Conservation (phyloP, 2,797 vertebrate genomes). For the Halcyon smyrnensis region DNA sequence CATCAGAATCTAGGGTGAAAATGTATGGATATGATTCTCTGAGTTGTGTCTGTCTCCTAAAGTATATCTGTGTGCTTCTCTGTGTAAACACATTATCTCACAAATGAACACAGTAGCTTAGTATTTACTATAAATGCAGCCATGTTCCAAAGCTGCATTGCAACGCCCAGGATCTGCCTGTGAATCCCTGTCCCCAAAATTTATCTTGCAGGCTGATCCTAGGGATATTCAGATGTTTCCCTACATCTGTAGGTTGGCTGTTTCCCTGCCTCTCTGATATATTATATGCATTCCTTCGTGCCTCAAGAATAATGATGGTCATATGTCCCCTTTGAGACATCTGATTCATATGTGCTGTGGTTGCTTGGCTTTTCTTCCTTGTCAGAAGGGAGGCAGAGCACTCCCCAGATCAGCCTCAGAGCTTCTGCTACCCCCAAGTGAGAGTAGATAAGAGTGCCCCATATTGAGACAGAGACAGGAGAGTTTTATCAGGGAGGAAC, state of each 20-base stretch:
- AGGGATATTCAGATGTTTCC: background rate
- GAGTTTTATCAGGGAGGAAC: slow-evolving; percentile 65
- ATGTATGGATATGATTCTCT: background rate
- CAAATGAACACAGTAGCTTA: background rate
- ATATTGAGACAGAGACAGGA: slow-evolving; percentile 36
- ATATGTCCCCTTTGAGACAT: background rate
- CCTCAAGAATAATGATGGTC: background rate
- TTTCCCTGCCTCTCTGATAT: background rate
- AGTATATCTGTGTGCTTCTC: background rate
- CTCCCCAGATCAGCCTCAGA: slow-evolving; percentile 5
- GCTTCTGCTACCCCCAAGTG: slow-evolving; percentile 34
- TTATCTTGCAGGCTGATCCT: background rate
- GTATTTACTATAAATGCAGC: background rate
- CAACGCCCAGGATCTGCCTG: background rate
- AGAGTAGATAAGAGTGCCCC: slow-evolving; percentile 60
- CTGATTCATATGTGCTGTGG: background rate
- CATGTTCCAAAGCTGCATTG: background rate
- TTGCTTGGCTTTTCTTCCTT: background rate
- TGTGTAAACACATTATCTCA: background rate
- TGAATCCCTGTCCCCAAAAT: background rate
- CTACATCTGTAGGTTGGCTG: background rate
- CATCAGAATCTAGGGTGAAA: background rate
- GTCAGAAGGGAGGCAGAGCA: background rate
- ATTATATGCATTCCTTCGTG: background rate
- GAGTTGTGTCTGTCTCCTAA: background rate